Conservation (phyloP, 2,797 vertebrate species). For the Eptatretus atami region DNA sequence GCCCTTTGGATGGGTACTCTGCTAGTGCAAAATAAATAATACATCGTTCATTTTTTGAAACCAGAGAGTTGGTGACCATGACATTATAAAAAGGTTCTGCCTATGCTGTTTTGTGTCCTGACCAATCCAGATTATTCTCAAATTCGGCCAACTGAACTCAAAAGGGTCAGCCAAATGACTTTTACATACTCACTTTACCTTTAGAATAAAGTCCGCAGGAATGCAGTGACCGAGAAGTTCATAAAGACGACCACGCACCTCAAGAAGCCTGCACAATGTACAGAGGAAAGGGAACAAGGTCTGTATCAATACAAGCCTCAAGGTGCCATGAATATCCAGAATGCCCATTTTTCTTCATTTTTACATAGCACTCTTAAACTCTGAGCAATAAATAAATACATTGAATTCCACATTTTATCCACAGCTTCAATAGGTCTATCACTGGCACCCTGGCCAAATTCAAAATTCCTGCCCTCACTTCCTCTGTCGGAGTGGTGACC, state of each 20-base stretch:
- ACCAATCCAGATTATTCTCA: too few species aligned
- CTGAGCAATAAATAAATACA: background rate
- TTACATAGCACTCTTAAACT: background rate
- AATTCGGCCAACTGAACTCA: too few species aligned
- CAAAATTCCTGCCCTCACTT: too few species aligned
- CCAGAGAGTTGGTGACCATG: too few species aligned
- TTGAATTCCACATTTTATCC: background rate
- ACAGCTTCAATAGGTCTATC: background rate
- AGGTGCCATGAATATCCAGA: too few species aligned
- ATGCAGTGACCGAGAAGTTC: conserved; percentile 87
- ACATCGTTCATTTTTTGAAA: conserved; percentile 1
- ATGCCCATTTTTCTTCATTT: too few species aligned
- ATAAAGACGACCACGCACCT: conserved; percentile 59
- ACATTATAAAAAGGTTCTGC: too few species aligned
- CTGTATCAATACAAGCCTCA: too few species aligned
- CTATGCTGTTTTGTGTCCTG: too few species aligned
- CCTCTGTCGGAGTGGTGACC: too few species aligned
- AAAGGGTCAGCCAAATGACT: too few species aligned
- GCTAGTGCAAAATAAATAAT: background rate
- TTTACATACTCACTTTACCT: conserved; percentile 20
- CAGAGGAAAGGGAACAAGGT: conserved; percentile 5
- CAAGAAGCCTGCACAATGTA: conserved; percentile 28
- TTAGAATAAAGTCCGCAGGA: conserved; percentile 76
- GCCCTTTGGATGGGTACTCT: background rate
- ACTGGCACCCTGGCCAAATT: too few species aligned